Conservation (phyloP, 2,113 vertebrate genomes). For the Lathamus discolor region DNA sequence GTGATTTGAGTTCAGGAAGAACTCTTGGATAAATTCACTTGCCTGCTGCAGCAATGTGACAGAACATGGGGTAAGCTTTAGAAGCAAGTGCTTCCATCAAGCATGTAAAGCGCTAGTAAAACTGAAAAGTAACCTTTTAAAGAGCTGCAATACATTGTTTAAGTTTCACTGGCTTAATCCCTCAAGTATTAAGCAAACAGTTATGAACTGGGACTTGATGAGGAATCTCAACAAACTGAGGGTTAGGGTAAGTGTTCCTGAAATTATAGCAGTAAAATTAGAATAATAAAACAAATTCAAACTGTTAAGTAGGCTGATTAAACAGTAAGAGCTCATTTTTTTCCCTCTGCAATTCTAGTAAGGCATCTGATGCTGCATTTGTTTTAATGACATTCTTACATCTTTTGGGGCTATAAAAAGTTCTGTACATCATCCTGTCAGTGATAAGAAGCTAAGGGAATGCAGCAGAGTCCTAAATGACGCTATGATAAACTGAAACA, state of each 20-base stretch:
- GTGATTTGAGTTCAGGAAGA: background rate
- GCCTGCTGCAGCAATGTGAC: rapidly evolving
- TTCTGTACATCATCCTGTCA: background rate
- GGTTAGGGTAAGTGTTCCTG: background rate
- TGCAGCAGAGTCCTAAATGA: background rate
- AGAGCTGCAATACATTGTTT: background rate
- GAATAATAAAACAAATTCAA: slow-evolving; percentile 44
- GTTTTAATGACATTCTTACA: slow-evolving; percentile 16
- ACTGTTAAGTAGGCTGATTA: slow-evolving; percentile 23
- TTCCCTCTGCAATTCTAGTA: background rate
- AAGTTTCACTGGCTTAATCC: slow-evolving; percentile 23
- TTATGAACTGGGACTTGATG: background rate
- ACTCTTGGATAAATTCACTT: background rate
- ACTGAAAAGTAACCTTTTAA: background rate
- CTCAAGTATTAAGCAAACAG: slow-evolving; percentile 46
- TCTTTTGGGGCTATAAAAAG: background rate
- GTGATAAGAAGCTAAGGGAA: background rate
- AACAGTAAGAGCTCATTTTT: slow-evolving; percentile 33
- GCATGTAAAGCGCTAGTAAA: background rate
- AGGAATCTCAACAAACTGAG: background rate
- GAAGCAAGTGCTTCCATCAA: background rate
- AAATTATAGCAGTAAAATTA: slow-evolving; percentile 26
- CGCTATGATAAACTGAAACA: background rate
- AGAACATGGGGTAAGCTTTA: background rate
- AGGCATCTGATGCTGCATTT: background rate